Evolutionary conservation across 1,140 invertebrate genomes (phyloP).

Genomic region (Potamilus streckersoni): DNA sequence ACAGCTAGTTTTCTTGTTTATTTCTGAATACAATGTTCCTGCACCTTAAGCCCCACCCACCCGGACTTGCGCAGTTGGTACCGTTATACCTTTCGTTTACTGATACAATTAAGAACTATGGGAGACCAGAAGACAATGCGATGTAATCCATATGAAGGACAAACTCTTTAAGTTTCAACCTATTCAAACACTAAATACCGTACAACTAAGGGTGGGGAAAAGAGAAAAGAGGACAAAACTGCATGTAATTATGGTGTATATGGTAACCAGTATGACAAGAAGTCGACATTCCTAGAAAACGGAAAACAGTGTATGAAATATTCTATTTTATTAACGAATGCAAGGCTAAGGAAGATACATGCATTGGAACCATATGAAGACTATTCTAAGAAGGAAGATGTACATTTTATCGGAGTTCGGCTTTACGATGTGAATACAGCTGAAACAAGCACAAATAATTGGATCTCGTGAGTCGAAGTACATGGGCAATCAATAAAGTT

Average conservation of each 20-base stretch:
- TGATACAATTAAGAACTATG: constrained; percentile 17
- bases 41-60: no score
- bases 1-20: no score
- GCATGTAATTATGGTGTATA: neutral
- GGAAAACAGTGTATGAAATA: constrained; percentile 10
- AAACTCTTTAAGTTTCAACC: neutral
- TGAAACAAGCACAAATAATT: neutral
- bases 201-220: no score
- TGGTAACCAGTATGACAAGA: neutral
- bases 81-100: no score
- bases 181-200: neutral
- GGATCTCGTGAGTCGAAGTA: neutral
- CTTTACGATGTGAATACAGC: neutral
- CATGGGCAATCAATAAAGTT: constrained; percentile 5
- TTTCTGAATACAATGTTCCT: no score
- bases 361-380: neutral
- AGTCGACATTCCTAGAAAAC: neutral
- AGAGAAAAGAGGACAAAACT: neutral
- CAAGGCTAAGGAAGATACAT: neutral
- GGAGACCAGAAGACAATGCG: neutral
- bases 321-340: constrained; percentile 10
- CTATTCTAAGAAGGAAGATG: neutral
- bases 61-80: no score
- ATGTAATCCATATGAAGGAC: neutral
- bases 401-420: constrained; percentile 9